Percentiles rank a stretch among this genome's conserved stretches.
Evolutionary conservation across 2,113 vertebrate species (phyloP).

Genomic region (Petroica traversi): DNA sequence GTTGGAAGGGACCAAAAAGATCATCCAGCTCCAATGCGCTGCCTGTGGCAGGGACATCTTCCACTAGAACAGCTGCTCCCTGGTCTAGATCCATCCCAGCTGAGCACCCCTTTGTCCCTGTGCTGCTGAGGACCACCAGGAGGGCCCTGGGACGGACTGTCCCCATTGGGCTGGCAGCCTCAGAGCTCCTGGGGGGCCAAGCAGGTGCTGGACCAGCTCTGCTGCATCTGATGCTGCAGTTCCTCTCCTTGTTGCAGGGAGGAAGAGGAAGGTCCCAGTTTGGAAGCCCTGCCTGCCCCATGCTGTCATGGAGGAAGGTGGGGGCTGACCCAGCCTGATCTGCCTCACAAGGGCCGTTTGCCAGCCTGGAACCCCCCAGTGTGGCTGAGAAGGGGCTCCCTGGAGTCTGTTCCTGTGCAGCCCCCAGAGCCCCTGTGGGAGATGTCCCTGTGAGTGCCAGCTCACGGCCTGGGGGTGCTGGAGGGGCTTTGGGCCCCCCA

Average conservation of each 20-base stretch:
- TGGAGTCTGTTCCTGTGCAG: neutral
- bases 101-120: neutral
- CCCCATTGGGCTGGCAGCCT: neutral
- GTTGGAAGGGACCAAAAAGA: neutral
- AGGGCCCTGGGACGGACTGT: neutral
- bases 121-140: neutral
- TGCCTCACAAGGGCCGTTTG: neutral
- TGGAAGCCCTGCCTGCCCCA: neutral
- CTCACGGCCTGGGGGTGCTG: too few relatives aligned
- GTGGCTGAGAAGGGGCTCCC: neutral
- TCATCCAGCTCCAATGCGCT: neutral
- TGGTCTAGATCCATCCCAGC: too few relatives aligned
- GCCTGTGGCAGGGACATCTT: neutral
- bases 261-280: neutral
- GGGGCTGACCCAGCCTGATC: neutral
- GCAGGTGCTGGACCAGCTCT: neutral
- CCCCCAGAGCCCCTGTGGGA: neutral
- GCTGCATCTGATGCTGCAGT: rapidly evolving
- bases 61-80: neutral
- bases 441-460: neutral
- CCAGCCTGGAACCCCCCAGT: rapidly evolving
- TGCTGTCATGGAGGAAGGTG: rapidly evolving
- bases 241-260: rapidly evolving
- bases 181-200: neutral
- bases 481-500: neutral